phyloP scores from a whole-genome alignment of 2,888 invertebrate species.

The Heliothis peltigera region DNA sequence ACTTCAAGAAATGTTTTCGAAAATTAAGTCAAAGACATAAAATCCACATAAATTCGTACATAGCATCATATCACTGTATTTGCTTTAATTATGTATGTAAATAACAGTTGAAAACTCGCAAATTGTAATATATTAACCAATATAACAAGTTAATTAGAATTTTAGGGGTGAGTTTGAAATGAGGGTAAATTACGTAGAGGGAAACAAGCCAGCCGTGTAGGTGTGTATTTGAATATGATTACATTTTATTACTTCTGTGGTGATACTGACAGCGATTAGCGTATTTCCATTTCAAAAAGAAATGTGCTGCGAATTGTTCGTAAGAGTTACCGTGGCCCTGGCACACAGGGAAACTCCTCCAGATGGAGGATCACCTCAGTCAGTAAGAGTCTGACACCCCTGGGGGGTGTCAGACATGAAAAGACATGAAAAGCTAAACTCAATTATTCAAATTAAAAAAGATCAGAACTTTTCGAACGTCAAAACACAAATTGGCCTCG shows the following conservation, averaged over 20 bases:
- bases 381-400: too few relatives aligned
- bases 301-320: too few relatives aligned
- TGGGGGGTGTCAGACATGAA: too few relatives aligned
- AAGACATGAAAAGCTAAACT: too few relatives aligned
- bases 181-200: slow-evolving; percentile 32
- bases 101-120: slow-evolving; percentile 31
- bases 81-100: slow-evolving; percentile 14
- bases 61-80: slow-evolving; percentile 19
- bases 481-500: too few relatives aligned
- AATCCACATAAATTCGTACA: not conserved
- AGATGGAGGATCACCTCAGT: too few relatives aligned
- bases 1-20: too few relatives aligned
- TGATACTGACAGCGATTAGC: slow-evolving; percentile 4
- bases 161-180: slow-evolving; percentile 21
- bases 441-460: too few relatives aligned
- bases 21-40: not conserved
- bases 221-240: slow-evolving; percentile 34
- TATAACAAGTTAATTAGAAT: slow-evolving; percentile 57
- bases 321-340: too few relatives aligned
- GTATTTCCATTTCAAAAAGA: not conserved
- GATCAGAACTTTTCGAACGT: too few relatives aligned
- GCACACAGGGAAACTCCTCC: too few relatives aligned
- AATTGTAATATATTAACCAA: slow-evolving; percentile 42
- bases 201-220: slow-evolving; percentile 18
- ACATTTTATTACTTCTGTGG: slow-evolving; percentile 17